Percentiles rank a stretch among this genome's conserved stretches.
phyloP scores from a whole-genome alignment of 2,113 vertebrate genomes.

The Bubo scandiacus region DNA sequence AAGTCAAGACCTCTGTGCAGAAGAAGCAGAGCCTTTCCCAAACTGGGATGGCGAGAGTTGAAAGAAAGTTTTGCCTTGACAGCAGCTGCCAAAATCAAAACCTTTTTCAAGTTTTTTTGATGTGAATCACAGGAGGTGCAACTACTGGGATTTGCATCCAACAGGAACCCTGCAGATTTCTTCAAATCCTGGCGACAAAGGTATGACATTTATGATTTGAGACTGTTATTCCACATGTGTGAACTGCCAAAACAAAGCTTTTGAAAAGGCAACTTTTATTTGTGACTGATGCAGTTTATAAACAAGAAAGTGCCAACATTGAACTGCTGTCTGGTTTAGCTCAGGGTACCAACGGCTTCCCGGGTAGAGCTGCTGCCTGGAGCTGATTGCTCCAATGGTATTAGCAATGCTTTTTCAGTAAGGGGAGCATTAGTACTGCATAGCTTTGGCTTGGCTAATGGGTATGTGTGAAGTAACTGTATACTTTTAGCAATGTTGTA shows the following conservation, averaged over 20 bases:
- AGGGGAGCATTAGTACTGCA: not conserved
- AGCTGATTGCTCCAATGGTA: not conserved
- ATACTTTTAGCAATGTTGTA: not conserved
- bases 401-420: not conserved
- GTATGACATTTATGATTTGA: constrained; percentile 33
- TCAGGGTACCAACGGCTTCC: not conserved
- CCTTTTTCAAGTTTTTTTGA: constrained; percentile 34
- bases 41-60: not conserved
- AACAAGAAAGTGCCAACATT: not conserved
- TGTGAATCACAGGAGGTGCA: not conserved
- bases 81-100: constrained; percentile 38
- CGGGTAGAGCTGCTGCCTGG: not conserved
- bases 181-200: constrained; percentile 40
- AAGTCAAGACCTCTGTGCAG: not conserved
- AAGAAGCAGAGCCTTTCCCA: not conserved
- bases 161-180: constrained; percentile 43
- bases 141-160: constrained; percentile 39
- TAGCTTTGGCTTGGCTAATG: not conserved
- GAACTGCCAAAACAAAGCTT: constrained; percentile 18
- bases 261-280: not conserved
- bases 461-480: not conserved
- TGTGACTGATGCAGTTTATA: not conserved
- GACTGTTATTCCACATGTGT: not conserved
- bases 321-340: not conserved
- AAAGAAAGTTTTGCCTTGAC: constrained; percentile 35